These are phyloP conservation scores for Idaea aversata DNA, from an alignment of 2,888 invertebrate genomes.

Conservation along the genomic window DNA sequence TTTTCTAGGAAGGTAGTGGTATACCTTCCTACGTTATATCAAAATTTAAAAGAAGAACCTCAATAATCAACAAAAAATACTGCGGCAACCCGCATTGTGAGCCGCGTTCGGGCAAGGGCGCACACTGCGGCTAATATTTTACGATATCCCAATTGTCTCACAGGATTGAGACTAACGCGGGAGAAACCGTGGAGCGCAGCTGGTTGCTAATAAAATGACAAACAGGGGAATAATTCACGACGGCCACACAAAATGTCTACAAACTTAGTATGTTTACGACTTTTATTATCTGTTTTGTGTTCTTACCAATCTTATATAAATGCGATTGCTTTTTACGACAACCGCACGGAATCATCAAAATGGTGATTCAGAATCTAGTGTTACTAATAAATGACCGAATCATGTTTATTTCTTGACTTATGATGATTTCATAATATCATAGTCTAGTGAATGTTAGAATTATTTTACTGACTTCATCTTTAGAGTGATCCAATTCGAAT, in stretches of 20 bases:
- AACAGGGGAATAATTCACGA: background rate
- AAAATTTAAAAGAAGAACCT: no score
- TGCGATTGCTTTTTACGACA: background rate
- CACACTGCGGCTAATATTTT: no score
- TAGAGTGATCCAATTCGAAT: no score
- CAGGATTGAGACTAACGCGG: no score
- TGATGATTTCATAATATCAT: background rate
- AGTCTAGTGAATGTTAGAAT: background rate
- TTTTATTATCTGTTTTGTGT: background rate
- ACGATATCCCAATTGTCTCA: no score
- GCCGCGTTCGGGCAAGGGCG: no score
- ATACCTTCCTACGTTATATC: no score
- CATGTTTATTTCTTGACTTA: background rate
- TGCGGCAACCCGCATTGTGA: no score
- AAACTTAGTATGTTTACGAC: background rate
- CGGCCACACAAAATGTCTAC: background rate
- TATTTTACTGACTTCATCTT: background rate
- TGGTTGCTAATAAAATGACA: background rate
- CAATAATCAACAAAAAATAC: no score
- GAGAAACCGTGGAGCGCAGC: background rate
- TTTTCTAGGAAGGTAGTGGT: no score
- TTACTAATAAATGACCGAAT: background rate
- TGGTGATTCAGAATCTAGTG: background rate
- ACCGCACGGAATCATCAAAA: background rate
- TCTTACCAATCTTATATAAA: background rate